Evolutionary conservation across 2,888 invertebrate genomes (phyloP).

Genomic region (Hyposoter didymator): DNA sequence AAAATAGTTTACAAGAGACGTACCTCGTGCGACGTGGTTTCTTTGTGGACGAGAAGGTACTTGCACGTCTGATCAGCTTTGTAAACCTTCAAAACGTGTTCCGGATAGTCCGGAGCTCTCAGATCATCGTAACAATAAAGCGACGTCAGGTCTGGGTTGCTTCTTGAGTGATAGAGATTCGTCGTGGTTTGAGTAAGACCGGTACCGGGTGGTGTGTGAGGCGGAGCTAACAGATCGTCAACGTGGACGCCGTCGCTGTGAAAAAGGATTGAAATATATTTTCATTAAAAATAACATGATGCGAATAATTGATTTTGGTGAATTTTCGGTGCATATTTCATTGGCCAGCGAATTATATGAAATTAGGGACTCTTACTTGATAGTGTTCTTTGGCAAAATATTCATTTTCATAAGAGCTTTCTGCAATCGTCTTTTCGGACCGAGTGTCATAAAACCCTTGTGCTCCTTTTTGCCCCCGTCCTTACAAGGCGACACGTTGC

Average conservation of each 20-base stretch:
- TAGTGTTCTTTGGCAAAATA: constrained; percentile 93
- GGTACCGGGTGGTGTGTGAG: constrained; percentile 82
- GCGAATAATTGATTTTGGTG: neutral
- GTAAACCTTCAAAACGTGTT: constrained; percentile 98
- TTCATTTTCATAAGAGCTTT: constrained; percentile 96
- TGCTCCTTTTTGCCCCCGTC: constrained; percentile 87
- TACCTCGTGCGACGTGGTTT: constrained; percentile 92
- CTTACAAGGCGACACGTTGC: constrained; percentile 83
- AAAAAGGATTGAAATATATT: neutral
- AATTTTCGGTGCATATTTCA: neutral
- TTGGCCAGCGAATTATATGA: neutral
- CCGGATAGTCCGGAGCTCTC: constrained; percentile 94
- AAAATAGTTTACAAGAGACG: neutral
- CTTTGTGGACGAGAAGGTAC: constrained; percentile 98
- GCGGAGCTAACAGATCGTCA: constrained; percentile 87
- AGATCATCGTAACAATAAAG: constrained; percentile 92
- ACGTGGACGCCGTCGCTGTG: constrained; percentile 87
- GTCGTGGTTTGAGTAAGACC: constrained; percentile 85
- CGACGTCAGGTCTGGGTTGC: constrained; percentile 94
- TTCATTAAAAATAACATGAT: constrained; percentile 30
- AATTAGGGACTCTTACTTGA: constrained; percentile 83
- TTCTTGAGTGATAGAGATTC: constrained; percentile 93
- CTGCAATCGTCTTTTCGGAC: constrained; percentile 93
- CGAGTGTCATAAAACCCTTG: constrained; percentile 94
- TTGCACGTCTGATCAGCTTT: constrained; percentile 99